A percentile compares a stretch with the other conserved stretches of the same genome.
Conservation (phyloP, 2,113 vertebrate species). For the Elgaria multicarinata region DNA sequence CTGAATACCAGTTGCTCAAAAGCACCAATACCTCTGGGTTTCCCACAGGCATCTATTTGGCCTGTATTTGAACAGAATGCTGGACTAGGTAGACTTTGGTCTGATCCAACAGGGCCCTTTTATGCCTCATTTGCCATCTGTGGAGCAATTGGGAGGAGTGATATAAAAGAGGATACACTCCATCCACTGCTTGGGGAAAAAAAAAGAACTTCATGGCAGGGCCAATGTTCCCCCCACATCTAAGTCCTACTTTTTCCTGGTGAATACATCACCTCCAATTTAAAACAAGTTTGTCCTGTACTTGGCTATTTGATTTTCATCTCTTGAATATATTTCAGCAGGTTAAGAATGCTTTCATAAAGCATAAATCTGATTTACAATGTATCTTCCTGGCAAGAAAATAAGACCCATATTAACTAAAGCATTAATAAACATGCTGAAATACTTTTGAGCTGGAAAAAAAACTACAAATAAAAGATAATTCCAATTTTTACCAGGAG, state of each 20-base stretch:
- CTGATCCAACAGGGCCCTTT: no score
- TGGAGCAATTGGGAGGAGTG: neutral
- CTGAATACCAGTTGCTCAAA: no score
- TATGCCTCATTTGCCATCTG: neutral
- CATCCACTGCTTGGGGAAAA: neutral
- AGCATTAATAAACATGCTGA: slow-evolving; percentile 25
- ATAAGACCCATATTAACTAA: slow-evolving; percentile 4
- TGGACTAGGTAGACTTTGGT: no score
- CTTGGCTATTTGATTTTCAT: neutral
- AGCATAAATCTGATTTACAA: slow-evolving; percentile 28
- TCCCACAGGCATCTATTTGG: no score
- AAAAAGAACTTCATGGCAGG: neutral
- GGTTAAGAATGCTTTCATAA: slow-evolving; percentile 12
- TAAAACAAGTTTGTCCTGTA: slow-evolving; percentile 4
- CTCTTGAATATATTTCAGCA: slow-evolving; percentile 11
- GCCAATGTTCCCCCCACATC: no score
- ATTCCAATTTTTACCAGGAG: neutral
- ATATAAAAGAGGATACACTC: neutral
- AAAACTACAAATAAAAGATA: slow-evolving; percentile 20
- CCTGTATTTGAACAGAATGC: no score
- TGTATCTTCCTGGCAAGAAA: slow-evolving; percentile 1
- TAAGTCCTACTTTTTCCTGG: neutral
- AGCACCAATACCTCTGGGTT: no score
- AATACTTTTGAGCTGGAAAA: neutral
- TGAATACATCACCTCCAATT: neutral